Conservation (phyloP, 2,888 invertebrate genomes). For the Matsumyia berberina region DNA sequence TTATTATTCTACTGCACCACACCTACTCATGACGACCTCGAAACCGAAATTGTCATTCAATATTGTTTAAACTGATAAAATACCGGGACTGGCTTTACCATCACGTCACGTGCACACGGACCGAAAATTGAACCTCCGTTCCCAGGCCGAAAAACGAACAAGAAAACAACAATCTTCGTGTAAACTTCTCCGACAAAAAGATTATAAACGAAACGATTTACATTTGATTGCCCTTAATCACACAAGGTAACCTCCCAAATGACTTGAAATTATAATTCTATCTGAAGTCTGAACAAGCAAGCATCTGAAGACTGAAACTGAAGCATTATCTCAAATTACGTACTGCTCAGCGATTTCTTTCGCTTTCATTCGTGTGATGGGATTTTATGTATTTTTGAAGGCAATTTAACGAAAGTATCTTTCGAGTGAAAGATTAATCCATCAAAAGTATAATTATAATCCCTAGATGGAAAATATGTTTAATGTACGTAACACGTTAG, state of each 20-base stretch:
- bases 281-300: slow-evolving; percentile 14
- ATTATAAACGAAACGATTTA: slow-evolving; percentile 38
- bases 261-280: slow-evolving; percentile 35
- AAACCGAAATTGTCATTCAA: slow-evolving; percentile 64
- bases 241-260: slow-evolving; percentile 17
- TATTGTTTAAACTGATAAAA: slow-evolving; percentile 27
- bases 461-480: background rate
- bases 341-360: slow-evolving; percentile 19
- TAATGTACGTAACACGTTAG: too few species aligned
- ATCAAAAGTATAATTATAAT: slow-evolving; percentile 13
- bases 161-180: slow-evolving; percentile 1
- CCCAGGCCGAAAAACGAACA: background rate
- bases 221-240: slow-evolving; percentile 65
- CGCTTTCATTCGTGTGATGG: slow-evolving; percentile 32
- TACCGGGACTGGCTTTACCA: slow-evolving; percentile 42
- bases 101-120: slow-evolving; percentile 29
- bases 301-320: too few species aligned
- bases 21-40: slow-evolving; percentile 52
- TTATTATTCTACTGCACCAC: slow-evolving; percentile 41
- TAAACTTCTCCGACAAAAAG: background rate
- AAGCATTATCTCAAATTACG: slow-evolving; percentile 50
- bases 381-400: background rate
- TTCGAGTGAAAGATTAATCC: slow-evolving; percentile 28
- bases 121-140: slow-evolving; percentile 12
- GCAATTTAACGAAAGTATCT: slow-evolving; percentile 20